Percentiles rank a stretch among this genome's conserved stretches.
phyloP scores from a whole-genome alignment of 2,113 vertebrate genomes.

The Equus quagga region DNA sequence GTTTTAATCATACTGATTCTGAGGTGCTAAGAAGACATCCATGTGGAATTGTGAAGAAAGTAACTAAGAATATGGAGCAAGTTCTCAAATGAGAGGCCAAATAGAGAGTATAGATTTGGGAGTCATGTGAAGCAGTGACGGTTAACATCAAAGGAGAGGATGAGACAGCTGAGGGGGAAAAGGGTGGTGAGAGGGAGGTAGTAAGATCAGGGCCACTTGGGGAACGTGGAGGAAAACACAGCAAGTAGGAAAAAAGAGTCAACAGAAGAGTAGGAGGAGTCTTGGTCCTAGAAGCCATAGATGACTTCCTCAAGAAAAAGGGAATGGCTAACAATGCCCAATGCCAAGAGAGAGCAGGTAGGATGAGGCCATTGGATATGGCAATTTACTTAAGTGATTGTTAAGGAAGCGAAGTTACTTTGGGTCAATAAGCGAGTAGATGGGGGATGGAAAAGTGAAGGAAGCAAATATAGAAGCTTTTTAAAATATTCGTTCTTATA shows the following conservation, averaged over 20 bases:
- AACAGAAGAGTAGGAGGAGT: not conserved
- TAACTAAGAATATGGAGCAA: not conserved
- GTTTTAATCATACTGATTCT: not conserved
- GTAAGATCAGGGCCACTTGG: not conserved
- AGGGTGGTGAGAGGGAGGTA: fast-evolving
- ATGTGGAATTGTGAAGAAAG: not conserved
- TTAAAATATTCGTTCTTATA: not conserved
- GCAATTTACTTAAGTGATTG: not conserved
- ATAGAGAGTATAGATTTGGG: not conserved
- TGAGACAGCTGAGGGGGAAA: not conserved
- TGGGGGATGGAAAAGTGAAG: not conserved
- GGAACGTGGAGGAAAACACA: not conserved
- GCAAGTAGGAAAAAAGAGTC: not conserved
- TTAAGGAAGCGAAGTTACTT: not conserved
- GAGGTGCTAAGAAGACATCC: not conserved
- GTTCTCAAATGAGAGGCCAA: not conserved
- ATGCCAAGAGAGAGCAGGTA: not conserved
- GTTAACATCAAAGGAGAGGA: not conserved
- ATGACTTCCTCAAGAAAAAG: not conserved
- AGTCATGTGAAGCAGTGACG: not conserved
- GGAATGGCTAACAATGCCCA: not conserved
- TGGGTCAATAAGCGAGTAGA: not conserved
- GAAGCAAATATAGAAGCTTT: not conserved
- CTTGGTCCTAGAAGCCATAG: not conserved
- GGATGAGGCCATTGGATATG: not conserved